Evolutionary conservation across 37 sponge, comb jelly and placozoan genomes (phyloP).

Genomic region (Geodia barretti): DNA sequence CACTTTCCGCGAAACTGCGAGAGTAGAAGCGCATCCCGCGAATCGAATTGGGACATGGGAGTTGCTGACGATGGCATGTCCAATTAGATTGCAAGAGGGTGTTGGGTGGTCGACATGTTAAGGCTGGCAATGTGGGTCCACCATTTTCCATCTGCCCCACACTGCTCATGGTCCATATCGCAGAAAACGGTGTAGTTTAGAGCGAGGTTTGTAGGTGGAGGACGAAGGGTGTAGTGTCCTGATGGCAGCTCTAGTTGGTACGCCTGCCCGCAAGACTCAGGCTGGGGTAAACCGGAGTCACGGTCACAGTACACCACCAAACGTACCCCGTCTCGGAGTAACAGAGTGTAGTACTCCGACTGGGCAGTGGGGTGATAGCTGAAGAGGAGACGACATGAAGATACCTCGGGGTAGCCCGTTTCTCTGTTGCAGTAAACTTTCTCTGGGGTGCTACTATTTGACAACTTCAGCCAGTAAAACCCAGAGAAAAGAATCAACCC

Average conservation of each 20-base stretch:
- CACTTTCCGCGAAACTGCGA: neutral
- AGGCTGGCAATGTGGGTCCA: neutral
- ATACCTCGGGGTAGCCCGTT: neutral
- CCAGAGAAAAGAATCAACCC: neutral
- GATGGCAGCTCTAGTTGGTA: neutral
- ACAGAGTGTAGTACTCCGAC: neutral
- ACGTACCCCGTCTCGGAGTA: neutral
- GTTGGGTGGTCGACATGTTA: neutral
- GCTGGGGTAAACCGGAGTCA: neutral
- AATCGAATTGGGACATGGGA: too few relatives aligned
- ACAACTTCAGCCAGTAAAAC: neutral
- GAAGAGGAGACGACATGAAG: neutral
- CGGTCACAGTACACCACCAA: neutral
- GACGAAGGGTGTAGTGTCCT: neutral
- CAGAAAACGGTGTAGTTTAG: neutral
- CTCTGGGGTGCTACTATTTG: neutral
- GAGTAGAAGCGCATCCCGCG: too few relatives aligned
- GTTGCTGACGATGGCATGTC: too few relatives aligned
- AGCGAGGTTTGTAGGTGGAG: neutral
- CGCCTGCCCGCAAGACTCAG: neutral
- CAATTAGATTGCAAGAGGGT: too few relatives aligned
- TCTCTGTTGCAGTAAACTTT: neutral
- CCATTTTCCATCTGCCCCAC: neutral
- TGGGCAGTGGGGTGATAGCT: neutral
- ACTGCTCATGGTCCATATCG: neutral